Evolutionary conservation across 1,140 invertebrate species (phyloP).

Genomic region (Neodiprion virginianus): DNA sequence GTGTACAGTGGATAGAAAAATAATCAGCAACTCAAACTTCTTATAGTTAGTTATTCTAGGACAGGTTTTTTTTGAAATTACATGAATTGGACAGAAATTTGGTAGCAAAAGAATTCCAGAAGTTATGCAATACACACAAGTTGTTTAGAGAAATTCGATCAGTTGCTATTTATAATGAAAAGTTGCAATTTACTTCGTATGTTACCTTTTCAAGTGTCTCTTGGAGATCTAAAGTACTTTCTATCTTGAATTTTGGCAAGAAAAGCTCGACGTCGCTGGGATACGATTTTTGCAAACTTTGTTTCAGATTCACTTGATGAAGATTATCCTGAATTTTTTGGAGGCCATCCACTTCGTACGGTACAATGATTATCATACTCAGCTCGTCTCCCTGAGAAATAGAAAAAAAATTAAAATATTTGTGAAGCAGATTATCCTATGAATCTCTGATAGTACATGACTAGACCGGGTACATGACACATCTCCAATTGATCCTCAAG

Average conservation of each 20-base stretch:
- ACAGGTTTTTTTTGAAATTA: no score
- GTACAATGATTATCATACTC: slow-evolving; percentile 71
- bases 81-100: no score
- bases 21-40: no score
- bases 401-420: no score
- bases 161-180: background rate
- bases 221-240: slow-evolving; percentile 39
- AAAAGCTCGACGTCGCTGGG: slow-evolving; percentile 27
- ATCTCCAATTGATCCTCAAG: background rate
- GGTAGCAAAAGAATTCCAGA: no score
- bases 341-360: slow-evolving; percentile 66
- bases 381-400: slow-evolving; percentile 58
- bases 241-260: slow-evolving; percentile 61
- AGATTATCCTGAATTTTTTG: slow-evolving; percentile 57
- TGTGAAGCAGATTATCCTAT: no score
- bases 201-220: slow-evolving; percentile 25
- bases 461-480: no score
- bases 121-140: no score
- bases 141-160: background rate
- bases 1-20: background rate
- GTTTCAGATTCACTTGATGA: slow-evolving; percentile 39
- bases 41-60: no score
- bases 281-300: slow-evolving; percentile 38
- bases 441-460: background rate
- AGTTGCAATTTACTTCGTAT: background rate